Evolutionary conservation across 35 echinoderm and acorn worm genomes (phyloP), one percentile per base, ranked within the genome.

Genomic region (Amphiura filiformis): DNA sequence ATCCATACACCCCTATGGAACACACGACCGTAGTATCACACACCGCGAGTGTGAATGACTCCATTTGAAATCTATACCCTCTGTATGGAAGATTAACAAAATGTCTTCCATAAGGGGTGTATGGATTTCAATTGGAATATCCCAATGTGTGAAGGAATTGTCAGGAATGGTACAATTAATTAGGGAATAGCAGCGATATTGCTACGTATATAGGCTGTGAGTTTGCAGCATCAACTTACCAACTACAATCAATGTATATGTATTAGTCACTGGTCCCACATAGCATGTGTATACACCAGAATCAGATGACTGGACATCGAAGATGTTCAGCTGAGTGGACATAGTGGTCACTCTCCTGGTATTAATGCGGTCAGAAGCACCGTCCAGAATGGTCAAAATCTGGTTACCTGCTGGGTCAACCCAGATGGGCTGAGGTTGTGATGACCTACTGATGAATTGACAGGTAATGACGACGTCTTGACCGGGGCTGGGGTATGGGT

Each of bases 341-440:
- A 87, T 87, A 9, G 85, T 40, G 1, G 70, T 70, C 11, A 70
- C 7, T 2, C 7, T 70, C 26, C 26, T n/a, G 26, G 61, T 26
- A n/a, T 70, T 70, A 23, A 70, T 30, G 2, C 11, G 11, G 28
- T 15, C 26, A 18, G 61, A 26, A n/a, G 17, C 61, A 15, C 61
- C 61, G 4, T n/a, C 61, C 26, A 2, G 17, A n/a, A 70, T 11
- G 26, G 61, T 18, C 61, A 70, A 4, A 30, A 70, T 70, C 61
- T 70, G 61, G 1, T 70, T 23, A 3, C 89, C 93, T 33, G 76
- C 32, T 28, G 81, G 89, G 11, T 87, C 90, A 76, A 75, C 84
- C 93, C 93, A 95, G 15, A 79, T 64, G 20, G 91, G 91, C 33
- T 84, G 37, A 30, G 83, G 89, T 37, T 84, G 87, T 20, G 78